Base-by-base conservation (phyloP, 2,888 invertebrate genomes). In the Scaptomyza caliginosa region DNA sequence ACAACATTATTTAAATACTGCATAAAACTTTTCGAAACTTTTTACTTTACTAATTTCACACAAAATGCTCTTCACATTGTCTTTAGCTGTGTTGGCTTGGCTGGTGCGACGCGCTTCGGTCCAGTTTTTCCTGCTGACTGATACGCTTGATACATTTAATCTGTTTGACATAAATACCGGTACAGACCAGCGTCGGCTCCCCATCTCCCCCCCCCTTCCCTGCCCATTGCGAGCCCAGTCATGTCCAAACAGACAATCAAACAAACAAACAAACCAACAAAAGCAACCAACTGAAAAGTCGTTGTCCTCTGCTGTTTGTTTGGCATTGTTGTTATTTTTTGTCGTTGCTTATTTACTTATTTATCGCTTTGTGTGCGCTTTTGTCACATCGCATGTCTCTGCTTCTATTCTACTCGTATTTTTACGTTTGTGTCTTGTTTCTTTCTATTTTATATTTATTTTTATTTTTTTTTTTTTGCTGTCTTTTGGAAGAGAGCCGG, bases 291-390 rank as follows among this genome's bases (percentile, higher is more conserved):
- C 11, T 40, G 40, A 50, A 11, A 55, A 56, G 55, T 56, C 66
- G 43, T 69, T 60, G 54, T 58, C 54, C 48, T 52, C 72, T 38
- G 10, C 32, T 34, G 3, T 42, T 19, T 54, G 42, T 16, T 23
- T 54, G 42, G 10, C 28, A 13, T 66, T 54, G 26, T 45, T 64
- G 54, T 46, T 62, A 19, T 23, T 63, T 63, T 28, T 48, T 57
- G 55, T 32, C 49, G 30, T 63, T 73, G 86, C 62, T 80, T 81
- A 74, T 77, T 81, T 77, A 86, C 74, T 80, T 81, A 81, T 81
- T 76, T 71, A 76, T 57, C 67, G 81, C 70, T 67, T 76, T 67
- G 66, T 67, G 66, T 76, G 65, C 63, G 80, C 43, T 42, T 39
- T 43, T 63, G 66, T 73, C 76, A 82, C 86, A 86, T 54, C 55